Percentiles rank a stretch among this genome's conserved stretches.
Evolutionary conservation across 1,140 invertebrate genomes (phyloP).

Genomic region (Cydia splendana): DNA sequence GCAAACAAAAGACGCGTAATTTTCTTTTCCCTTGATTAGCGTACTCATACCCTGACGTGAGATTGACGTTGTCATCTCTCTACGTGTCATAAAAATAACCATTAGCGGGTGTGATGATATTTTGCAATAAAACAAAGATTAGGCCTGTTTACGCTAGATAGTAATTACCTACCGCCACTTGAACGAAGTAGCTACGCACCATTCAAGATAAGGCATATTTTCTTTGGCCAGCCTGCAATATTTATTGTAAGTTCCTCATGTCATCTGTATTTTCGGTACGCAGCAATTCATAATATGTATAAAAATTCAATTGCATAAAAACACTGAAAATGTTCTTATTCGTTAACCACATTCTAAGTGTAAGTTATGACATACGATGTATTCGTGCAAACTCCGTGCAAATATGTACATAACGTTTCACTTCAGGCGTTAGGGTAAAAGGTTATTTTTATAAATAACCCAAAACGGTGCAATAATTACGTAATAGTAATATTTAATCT

Average conservation of each 20-base stretch:
- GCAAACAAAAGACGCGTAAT: neutral
- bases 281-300: neutral
- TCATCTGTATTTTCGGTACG: neutral
- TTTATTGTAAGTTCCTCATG: neutral
- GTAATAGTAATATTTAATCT: conserved; percentile 10
- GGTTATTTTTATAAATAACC: conserved; percentile 21
- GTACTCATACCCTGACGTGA: neutral
- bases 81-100: neutral
- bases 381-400: conserved; percentile 1
- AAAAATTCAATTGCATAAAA: neutral
- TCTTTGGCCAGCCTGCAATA: neutral
- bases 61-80: conserved; percentile 1
- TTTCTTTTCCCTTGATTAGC: neutral
- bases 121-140: conserved; percentile 19
- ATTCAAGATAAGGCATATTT: conserved; percentile 15
- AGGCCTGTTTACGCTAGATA: conserved; percentile 9
- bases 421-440: neutral
- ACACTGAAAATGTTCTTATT: neutral
- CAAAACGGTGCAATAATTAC: neutral
- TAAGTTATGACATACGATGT: neutral
- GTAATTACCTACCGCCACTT: conserved; percentile 16
- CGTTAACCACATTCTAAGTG: neutral
- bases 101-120: neutral
- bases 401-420: neutral
- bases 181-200: neutral